These are phyloP conservation scores for Frieseomelitta varia DNA, from an alignment of 1,140 invertebrate species.

Conservation along the genomic window DNA sequence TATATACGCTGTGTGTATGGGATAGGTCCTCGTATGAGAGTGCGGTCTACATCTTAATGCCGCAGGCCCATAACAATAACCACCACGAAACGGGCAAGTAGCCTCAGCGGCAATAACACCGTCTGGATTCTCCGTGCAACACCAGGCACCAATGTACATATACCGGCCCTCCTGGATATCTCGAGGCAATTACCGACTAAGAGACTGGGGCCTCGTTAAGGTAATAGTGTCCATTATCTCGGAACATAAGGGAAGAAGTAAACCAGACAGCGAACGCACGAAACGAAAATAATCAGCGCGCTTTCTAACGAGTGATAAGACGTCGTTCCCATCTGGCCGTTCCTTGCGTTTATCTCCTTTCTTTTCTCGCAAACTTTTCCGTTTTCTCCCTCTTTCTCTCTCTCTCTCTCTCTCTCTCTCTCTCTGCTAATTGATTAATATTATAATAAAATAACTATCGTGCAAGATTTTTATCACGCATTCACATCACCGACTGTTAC, in stretches of 20 bases:
- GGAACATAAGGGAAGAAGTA: slow-evolving; percentile 76
- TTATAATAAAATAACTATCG: too few relatives aligned
- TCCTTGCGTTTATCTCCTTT: background rate
- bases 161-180: slow-evolving; percentile 71
- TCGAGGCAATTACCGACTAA: slow-evolving; percentile 80
- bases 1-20: slow-evolving; percentile 50
- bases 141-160: slow-evolving; percentile 58
- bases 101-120: slow-evolving; percentile 76
- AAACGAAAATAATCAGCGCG: slow-evolving; percentile 73
- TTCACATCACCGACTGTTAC: too few relatives aligned
- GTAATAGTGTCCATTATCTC: slow-evolving; percentile 81
- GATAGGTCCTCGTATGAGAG: slow-evolving; percentile 66
- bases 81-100: slow-evolving; percentile 75
- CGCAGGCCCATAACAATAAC: slow-evolving; percentile 81
- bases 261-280: slow-evolving; percentile 72
- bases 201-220: slow-evolving; percentile 79
- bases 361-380: background rate
- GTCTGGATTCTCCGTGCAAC: slow-evolving; percentile 71
- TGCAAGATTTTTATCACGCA: background rate
- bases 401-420: too few relatives aligned
- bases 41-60: slow-evolving; percentile 79
- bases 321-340: slow-evolving; percentile 27
- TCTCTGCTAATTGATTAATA: too few relatives aligned
- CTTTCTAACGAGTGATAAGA: slow-evolving; percentile 60
- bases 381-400: too few relatives aligned